Percentiles rank a stretch among this genome's conserved stretches.
Evolutionary conservation across 2,888 invertebrate species (phyloP).

Genomic region (Phorcus lineatus): DNA sequence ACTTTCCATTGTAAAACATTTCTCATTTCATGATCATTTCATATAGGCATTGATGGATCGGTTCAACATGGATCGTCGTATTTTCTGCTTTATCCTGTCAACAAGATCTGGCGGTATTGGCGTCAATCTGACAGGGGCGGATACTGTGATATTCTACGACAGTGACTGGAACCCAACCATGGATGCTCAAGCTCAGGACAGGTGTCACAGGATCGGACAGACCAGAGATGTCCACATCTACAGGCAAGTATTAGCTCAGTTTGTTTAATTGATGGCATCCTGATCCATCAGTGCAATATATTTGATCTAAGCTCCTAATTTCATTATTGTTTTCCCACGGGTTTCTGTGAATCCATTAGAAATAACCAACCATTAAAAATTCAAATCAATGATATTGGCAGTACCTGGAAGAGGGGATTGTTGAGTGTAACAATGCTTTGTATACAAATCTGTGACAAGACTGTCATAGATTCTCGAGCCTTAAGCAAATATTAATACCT

Average conservation of each 20-base stretch:
- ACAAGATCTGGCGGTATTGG: constrained; percentile 98
- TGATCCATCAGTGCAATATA: not conserved
- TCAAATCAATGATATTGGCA: too few species aligned
- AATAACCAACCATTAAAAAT: too few species aligned
- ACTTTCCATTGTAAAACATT: too few species aligned
- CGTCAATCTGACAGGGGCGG: constrained; percentile 98
- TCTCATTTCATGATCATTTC: not conserved
- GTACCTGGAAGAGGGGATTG: too few species aligned
- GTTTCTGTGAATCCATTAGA: not conserved
- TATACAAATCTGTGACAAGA: too few species aligned
- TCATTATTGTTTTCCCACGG: not conserved
- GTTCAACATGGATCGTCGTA: constrained; percentile 94
- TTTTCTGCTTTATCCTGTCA: constrained; percentile 98
- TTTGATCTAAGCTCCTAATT: too few species aligned
- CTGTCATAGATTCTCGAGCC: too few species aligned
- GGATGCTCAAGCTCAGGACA: constrained; percentile 90
- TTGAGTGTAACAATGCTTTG: too few species aligned
- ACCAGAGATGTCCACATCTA: constrained; percentile 99
- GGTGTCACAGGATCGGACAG: constrained; percentile 98
- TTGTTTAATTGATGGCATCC: too few species aligned
- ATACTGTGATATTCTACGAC: constrained; percentile 99
- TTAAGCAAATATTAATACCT: too few species aligned
- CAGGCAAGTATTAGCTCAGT: constrained; percentile 76
- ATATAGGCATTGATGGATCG: constrained; percentile 91
- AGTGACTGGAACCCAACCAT: constrained; percentile 99